Percentiles rank a stretch among this genome's conserved stretches.
phyloP scores from a whole-genome alignment of 1,140 invertebrate genomes.

The Zaprionus kolodkinae region DNA sequence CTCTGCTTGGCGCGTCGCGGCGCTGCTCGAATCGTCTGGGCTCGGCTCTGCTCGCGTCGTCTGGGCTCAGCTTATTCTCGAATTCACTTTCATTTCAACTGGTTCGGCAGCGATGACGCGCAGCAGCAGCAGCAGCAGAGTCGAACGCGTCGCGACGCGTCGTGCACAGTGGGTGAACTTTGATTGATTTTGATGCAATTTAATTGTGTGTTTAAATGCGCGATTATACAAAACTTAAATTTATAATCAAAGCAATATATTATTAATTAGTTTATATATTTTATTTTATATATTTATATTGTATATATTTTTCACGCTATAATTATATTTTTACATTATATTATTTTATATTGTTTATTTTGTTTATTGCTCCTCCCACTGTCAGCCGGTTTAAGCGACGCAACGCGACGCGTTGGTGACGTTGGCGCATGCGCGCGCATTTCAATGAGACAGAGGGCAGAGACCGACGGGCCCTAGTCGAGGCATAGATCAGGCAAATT shows the following conservation, averaged over 20 bases:
- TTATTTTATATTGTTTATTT: neutral
- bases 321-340: too few species aligned
- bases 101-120: constrained; percentile 44
- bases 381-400: constrained; percentile 38
- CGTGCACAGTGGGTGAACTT: constrained; percentile 15
- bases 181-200: neutral
- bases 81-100: constrained; percentile 77
- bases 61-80: constrained; percentile 37
- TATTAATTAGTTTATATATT: too few species aligned
- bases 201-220: too few species aligned
- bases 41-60: neutral
- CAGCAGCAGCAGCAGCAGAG: too few species aligned
- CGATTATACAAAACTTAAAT: neutral
- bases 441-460: constrained; percentile 61
- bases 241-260: neutral
- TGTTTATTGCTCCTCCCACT: neutral
- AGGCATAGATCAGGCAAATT: constrained; percentile 20
- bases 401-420: neutral
- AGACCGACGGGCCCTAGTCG: constrained; percentile 36
- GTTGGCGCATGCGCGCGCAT: constrained; percentile 71
- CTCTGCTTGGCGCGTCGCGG: neutral
- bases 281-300: neutral
- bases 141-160: constrained; percentile 10
- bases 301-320: neutral
- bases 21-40: neutral